Evolutionary conservation across 2,888 invertebrate species (phyloP).

Genomic region (Coremacera marginata): DNA sequence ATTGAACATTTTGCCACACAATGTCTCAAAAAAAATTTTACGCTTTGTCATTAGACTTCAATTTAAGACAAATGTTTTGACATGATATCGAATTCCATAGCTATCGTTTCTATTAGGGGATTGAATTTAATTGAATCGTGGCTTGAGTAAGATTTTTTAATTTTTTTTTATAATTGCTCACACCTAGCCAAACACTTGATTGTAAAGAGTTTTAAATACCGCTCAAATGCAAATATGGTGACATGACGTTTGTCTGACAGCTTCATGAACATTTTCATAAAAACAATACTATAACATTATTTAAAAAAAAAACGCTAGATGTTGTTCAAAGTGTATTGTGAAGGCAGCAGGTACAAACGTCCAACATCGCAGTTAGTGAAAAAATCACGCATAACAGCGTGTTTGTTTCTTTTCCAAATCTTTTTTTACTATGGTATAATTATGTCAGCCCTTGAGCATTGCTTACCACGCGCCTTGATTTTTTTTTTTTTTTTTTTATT

Average conservation of each 20-base stretch:
- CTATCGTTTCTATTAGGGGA: too few relatives aligned
- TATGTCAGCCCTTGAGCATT: too few relatives aligned
- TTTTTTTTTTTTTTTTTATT: background rate
- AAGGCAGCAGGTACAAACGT: too few relatives aligned
- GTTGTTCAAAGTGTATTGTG: too few relatives aligned
- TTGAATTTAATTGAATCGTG: too few relatives aligned
- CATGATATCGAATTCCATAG: background rate
- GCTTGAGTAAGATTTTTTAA: too few relatives aligned
- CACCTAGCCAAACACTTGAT: slow-evolving; percentile 12
- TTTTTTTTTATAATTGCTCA: background rate
- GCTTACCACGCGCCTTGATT: background rate
- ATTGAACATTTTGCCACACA: background rate
- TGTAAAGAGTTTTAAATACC: background rate
- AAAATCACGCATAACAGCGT: too few relatives aligned
- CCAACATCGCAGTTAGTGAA: too few relatives aligned
- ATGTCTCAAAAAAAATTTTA: background rate
- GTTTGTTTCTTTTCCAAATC: too few relatives aligned
- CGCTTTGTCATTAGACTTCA: slow-evolving; percentile 20
- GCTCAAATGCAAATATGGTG: slow-evolving; percentile 44
- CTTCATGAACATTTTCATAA: background rate
- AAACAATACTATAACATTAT: too few relatives aligned
- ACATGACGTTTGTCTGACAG: slow-evolving; percentile 43
- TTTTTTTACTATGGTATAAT: too few relatives aligned
- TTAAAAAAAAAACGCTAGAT: too few relatives aligned
- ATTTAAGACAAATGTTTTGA: slow-evolving; percentile 27